Evolutionary conservation across 1,140 invertebrate genomes (phyloP).

Genomic region (Bombus waltoni): DNA sequence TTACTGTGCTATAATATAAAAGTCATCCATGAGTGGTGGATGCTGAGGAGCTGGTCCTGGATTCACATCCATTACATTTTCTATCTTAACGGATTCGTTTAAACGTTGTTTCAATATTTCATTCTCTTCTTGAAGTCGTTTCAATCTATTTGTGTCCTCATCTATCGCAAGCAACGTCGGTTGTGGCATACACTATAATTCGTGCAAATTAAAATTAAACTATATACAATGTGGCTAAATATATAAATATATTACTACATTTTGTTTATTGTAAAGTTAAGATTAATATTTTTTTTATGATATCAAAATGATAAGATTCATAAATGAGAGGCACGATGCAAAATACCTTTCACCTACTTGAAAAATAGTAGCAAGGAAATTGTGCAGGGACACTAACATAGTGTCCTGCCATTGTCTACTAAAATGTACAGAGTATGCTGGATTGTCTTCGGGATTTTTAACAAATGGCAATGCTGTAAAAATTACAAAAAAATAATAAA

Average conservation of each 20-base stretch:
- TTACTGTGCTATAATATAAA: slow-evolving; percentile 94
- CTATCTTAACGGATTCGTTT: slow-evolving; percentile 81
- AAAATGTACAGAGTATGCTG: slow-evolving; percentile 94
- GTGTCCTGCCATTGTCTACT: slow-evolving; percentile 98
- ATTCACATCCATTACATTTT: slow-evolving; percentile 83
- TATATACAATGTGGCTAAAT: no score
- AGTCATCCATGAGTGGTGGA: slow-evolving; percentile 93
- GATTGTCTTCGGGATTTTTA: slow-evolving; percentile 95
- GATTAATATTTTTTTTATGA: slow-evolving; percentile 22
- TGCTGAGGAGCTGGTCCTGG: slow-evolving; percentile 86
- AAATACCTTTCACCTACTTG: slow-evolving; percentile 83
- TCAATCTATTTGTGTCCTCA: slow-evolving; percentile 91
- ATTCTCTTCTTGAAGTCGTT: slow-evolving; percentile 93
- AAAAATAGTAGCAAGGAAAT: slow-evolving; percentile 95
- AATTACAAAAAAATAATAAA: slow-evolving; percentile 34
- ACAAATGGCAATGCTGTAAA: slow-evolving; percentile 94
- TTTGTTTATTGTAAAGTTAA: background rate
- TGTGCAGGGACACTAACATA: slow-evolving; percentile 95
- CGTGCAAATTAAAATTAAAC: background rate
- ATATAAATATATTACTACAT: slow-evolving; percentile 6
- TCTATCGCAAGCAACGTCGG: slow-evolving; percentile 93
- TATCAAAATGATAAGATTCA: slow-evolving; percentile 24
- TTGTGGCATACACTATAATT: slow-evolving; percentile 88
- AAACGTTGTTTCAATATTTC: slow-evolving; percentile 85
- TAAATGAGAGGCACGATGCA: slow-evolving; percentile 28